These are phyloP conservation scores for Cygnus olor DNA, from an alignment of 2,797 vertebrate species.

Conservation along the genomic window DNA sequence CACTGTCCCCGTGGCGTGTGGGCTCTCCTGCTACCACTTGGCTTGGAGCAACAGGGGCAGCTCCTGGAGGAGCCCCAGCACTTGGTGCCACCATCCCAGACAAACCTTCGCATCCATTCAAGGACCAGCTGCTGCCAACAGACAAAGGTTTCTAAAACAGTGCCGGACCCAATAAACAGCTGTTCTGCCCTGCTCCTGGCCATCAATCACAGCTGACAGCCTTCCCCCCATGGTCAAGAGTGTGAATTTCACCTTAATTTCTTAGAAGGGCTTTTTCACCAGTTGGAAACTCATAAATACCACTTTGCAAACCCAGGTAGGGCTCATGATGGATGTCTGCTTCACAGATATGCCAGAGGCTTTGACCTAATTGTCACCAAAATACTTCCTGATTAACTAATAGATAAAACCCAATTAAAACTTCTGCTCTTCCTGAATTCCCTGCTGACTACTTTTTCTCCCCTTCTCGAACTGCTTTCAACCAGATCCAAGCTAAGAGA, in stretches of 20 bases:
- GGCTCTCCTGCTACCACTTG: not conserved
- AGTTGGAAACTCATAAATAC: slow-evolving; percentile 48
- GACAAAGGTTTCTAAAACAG: not conserved
- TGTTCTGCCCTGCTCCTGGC: not conserved
- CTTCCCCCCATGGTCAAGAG: slow-evolving; percentile 22
- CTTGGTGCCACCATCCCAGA: not conserved
- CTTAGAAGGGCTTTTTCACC: slow-evolving; percentile 45
- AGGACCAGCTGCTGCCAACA: not conserved
- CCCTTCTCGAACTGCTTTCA: not conserved
- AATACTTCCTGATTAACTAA: slow-evolving; percentile 68
- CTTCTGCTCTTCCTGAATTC: not conserved
- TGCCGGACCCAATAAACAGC: slow-evolving; percentile 50
- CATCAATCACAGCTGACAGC: slow-evolving; percentile 62
- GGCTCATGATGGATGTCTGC: slow-evolving; percentile 63
- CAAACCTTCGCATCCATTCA: fast-evolving
- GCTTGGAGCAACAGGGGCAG: not conserved
- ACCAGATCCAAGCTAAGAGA: not conserved
- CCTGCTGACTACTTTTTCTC: not conserved
- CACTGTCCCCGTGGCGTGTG: fast-evolving
- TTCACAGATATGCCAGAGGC: slow-evolving; percentile 54
- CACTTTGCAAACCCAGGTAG: slow-evolving; percentile 54
- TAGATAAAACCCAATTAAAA: slow-evolving; percentile 65
- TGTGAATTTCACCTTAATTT: slow-evolving; percentile 60
- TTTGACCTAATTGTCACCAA: slow-evolving; percentile 61
- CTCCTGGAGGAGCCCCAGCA: fast-evolving